Evolutionary conservation across 2,888 invertebrate species (phyloP).

Genomic region (Drosophila eohydei): DNA sequence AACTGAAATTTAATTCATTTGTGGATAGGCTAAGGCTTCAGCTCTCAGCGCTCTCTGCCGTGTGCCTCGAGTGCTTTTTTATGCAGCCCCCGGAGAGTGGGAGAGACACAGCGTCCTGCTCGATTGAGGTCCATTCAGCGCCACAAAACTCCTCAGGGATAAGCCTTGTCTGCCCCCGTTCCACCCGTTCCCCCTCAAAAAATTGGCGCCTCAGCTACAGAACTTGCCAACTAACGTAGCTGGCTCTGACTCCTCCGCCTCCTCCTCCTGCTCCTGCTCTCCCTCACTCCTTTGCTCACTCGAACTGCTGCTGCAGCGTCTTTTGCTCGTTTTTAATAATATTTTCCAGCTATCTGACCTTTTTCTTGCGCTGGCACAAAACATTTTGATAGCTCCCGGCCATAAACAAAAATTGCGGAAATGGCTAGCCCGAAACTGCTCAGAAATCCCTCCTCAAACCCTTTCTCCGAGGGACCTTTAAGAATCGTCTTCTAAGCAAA

Average conservation of each 20-base stretch:
- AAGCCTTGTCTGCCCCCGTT: conserved; percentile 50
- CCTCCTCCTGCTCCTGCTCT: conserved; percentile 20
- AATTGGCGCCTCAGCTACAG: conserved; percentile 3
- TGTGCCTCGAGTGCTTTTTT: conserved; percentile 37
- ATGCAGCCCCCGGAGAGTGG: conserved; percentile 11
- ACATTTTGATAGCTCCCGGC: conserved; percentile 50
- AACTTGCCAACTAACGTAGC: background rate
- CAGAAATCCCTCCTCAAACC: background rate
- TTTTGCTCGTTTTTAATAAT: conserved; percentile 74
- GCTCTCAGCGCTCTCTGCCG: conserved; percentile 15
- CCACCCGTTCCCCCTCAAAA: background rate
- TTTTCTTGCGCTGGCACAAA: conserved; percentile 63
- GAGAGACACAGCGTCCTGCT: conserved; percentile 5
- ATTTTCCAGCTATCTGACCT: conserved; percentile 82
- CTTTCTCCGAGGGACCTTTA: too few relatives aligned
- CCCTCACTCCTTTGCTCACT: too few relatives aligned
- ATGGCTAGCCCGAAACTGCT: conserved; percentile 5
- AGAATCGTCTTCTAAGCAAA: background rate
- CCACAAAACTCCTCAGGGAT: conserved; percentile 68
- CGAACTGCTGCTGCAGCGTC: conserved; percentile 27
- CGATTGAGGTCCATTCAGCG: conserved; percentile 38
- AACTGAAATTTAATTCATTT: conserved; percentile 84
- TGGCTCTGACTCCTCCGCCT: background rate
- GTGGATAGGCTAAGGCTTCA: conserved; percentile 74
- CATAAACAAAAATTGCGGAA: conserved; percentile 32